Evolutionary conservation across 2,888 invertebrate species (phyloP).

Genomic region (Linyphia triangularis): DNA sequence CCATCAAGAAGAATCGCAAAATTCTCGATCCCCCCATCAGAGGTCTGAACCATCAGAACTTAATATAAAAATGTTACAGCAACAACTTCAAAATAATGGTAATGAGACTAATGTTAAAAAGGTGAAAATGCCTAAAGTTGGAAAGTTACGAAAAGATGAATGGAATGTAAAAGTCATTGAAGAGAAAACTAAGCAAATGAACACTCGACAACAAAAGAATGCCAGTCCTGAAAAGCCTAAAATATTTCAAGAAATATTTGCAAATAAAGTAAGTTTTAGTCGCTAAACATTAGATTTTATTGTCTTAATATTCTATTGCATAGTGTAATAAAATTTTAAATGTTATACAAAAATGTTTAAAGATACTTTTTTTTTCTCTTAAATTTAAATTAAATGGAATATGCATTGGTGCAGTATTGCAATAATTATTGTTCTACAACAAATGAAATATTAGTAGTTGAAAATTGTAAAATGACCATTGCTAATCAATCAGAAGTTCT

Average conservation of each 20-base stretch:
- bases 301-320: too few species aligned
- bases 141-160: slow-evolving; percentile 75
- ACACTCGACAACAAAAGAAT: slow-evolving; percentile 29
- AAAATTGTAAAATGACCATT: too few species aligned
- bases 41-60: slow-evolving; percentile 93
- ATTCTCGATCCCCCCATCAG: slow-evolving; percentile 84
- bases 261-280: slow-evolving; percentile 72
- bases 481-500: too few species aligned
- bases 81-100: slow-evolving; percentile 84
- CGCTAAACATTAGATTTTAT: not conserved
- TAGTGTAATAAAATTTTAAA: too few species aligned
- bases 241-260: slow-evolving; percentile 76
- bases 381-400: not conserved
- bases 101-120: slow-evolving; percentile 66
- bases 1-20: slow-evolving; percentile 85
- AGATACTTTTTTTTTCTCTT: not conserved
- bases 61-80: slow-evolving; percentile 94
- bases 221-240: slow-evolving; percentile 66
- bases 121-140: slow-evolving; percentile 72
- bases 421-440: too few species aligned
- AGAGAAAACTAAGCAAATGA: slow-evolving; percentile 66
- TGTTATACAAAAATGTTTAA: not conserved
- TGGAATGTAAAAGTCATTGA: slow-evolving; percentile 77
- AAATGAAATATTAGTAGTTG: too few species aligned
- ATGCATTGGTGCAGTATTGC: too few species aligned